Evolutionary conservation across 2,888 invertebrate species (phyloP).

Genomic region (Caenorhabditis sp.): DNA sequence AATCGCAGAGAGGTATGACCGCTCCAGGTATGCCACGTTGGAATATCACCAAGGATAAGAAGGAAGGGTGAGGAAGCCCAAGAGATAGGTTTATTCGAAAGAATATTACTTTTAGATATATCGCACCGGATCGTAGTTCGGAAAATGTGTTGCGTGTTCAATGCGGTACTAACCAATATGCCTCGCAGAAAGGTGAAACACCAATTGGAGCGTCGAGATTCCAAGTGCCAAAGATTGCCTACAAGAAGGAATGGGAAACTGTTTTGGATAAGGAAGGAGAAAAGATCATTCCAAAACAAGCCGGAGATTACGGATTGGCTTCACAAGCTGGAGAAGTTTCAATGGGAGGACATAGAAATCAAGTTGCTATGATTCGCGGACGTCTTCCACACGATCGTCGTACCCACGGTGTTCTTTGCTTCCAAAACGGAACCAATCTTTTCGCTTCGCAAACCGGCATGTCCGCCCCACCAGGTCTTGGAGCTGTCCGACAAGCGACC

Average conservation of each 20-base stretch:
- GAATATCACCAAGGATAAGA: conserved; percentile 69
- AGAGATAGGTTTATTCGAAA: background rate
- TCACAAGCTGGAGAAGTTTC: conserved; percentile 64
- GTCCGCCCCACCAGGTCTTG: conserved; percentile 64
- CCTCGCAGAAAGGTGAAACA: conserved; percentile 69
- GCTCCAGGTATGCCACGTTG: conserved; percentile 68
- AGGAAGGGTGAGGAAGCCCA: conserved; percentile 54
- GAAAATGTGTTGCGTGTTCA: conserved; percentile 67
- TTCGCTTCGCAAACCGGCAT: conserved; percentile 71
- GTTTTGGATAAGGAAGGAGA: conserved; percentile 70
- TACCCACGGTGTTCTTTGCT: conserved; percentile 69
- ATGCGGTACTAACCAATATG: conserved; percentile 70
- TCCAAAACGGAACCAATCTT: conserved; percentile 70
- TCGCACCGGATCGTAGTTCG: conserved; percentile 67
- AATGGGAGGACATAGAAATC: conserved; percentile 70
- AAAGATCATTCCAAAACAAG: conserved; percentile 69
- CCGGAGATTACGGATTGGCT: conserved; percentile 69
- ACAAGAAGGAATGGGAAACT: conserved; percentile 70
- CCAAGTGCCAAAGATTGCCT: conserved; percentile 65
- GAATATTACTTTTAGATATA: conserved; percentile 51
- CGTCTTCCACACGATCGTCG: conserved; percentile 68
- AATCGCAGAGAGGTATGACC: conserved; percentile 69
- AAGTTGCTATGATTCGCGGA: conserved; percentile 69
- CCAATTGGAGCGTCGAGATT: conserved; percentile 65
- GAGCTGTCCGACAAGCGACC: conserved; percentile 69